Percentiles rank a stretch among this genome's conserved stretches.
Evolutionary conservation across 2,797 vertebrate species (phyloP).

Genomic region (Austrolebias charrua): DNA sequence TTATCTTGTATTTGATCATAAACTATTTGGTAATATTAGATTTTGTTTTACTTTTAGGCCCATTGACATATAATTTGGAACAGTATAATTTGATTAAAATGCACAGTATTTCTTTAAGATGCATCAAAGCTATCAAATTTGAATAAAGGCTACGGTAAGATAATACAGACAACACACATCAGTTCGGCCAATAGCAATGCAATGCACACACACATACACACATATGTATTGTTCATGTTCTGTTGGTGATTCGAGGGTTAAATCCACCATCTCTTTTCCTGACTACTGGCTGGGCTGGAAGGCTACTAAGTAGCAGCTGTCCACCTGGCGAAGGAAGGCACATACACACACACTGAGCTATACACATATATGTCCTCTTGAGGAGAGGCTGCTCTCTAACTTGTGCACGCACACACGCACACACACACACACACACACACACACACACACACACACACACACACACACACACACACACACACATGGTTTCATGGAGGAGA

Average conservation of each 20-base stretch:
- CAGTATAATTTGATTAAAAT: neutral
- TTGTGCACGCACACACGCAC: slow-evolving; percentile 16
- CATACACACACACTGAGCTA: slow-evolving; percentile 43
- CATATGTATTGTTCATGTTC: slow-evolving; percentile 17
- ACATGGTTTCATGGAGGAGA: slow-evolving; percentile 51
- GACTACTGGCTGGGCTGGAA: slow-evolving; percentile 80
- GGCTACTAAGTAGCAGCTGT: slow-evolving; percentile 90
- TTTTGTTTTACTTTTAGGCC: neutral
- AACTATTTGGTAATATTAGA: neutral
- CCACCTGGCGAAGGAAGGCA: slow-evolving; percentile 88
- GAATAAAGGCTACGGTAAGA: neutral
- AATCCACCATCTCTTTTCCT: slow-evolving; percentile 61
- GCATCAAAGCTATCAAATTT: neutral
- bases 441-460: slow-evolving; percentile 19
- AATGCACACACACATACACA: no score
- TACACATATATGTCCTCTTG: slow-evolving; percentile 61
- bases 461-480: slow-evolving; percentile 20
- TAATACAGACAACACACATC: slow-evolving; percentile 5
- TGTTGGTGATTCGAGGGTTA: slow-evolving; percentile 75
- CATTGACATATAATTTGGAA: neutral
- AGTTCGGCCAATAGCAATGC: slow-evolving; percentile 1
- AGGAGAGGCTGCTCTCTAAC: slow-evolving; percentile 61
- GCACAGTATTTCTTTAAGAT: neutral
- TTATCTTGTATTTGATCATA: neutral
- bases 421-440: slow-evolving; percentile 19